phyloP scores from a whole-genome alignment of 2,797 vertebrate species.

The Hipposideros larvatus region DNA sequence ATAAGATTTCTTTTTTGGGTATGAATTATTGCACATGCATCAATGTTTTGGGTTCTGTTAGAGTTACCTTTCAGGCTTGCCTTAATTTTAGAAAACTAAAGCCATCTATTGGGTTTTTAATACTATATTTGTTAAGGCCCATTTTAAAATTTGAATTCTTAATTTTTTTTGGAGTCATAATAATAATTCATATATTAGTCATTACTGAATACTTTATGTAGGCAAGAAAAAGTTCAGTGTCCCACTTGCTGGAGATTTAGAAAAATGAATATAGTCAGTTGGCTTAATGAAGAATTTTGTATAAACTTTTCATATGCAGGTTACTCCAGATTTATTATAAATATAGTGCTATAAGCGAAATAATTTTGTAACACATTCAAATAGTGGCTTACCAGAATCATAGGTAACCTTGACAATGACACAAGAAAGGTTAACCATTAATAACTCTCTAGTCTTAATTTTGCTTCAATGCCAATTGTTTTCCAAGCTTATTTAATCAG shows the following conservation, averaged over 20 bases:
- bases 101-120: neutral
- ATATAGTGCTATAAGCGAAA: neutral
- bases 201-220: neutral
- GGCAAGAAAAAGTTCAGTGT: neutral
- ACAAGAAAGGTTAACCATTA: neutral
- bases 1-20: neutral
- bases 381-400: neutral
- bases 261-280: neutral
- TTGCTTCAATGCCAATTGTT: neutral
- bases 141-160: neutral
- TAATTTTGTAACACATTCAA: neutral
- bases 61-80: neutral
- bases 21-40: neutral
- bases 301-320: neutral
- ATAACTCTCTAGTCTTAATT: neutral
- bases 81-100: conserved; percentile 6
- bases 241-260: neutral
- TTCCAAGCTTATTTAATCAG: neutral
- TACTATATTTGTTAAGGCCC: neutral
- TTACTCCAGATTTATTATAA: conserved; percentile 8
- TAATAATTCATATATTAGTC: neutral
- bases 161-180: neutral
- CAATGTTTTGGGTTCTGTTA: neutral
- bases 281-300: neutral
- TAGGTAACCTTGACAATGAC: neutral